Conservation (phyloP, 2,113 vertebrate species). For the Copsychus sechellarum region DNA sequence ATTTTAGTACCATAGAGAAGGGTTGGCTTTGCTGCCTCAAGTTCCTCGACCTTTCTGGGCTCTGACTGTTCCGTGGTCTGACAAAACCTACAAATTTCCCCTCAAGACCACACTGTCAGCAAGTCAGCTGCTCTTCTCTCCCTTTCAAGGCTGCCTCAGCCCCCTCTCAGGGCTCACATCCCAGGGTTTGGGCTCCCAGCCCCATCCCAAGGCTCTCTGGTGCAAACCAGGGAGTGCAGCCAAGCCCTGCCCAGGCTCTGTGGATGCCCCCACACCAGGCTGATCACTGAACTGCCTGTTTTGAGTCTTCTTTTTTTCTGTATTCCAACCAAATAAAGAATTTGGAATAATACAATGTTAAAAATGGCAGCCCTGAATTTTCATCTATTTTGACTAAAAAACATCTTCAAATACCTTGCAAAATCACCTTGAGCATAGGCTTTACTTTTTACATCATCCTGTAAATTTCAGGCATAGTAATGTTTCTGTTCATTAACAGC, state of each 20-base stretch:
- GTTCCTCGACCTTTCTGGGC: neutral
- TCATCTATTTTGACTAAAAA: neutral
- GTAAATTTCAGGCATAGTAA: neutral
- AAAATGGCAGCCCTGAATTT: neutral
- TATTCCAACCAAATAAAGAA: neutral
- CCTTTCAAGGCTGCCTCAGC: neutral
- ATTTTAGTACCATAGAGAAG: neutral
- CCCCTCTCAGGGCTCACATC: accelerated
- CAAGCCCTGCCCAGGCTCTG: neutral
- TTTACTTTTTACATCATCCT: neutral
- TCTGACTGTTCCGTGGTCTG: neutral
- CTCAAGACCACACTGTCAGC: neutral
- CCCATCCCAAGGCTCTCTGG: neutral
- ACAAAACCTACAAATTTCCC: neutral
- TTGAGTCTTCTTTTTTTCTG: neutral
- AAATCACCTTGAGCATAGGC: neutral
- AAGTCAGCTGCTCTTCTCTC: neutral
- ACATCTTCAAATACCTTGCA: neutral
- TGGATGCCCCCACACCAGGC: neutral
- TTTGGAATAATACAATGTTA: neutral
- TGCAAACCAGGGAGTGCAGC: neutral
- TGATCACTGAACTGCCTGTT: neutral
- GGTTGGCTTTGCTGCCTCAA: neutral
- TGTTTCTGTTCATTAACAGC: neutral
- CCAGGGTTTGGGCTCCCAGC: neutral